Evolutionary conservation across 1,140 invertebrate species (phyloP), one percentile per base, ranked within the genome.

Genomic region (Centruroides vittatus): DNA sequence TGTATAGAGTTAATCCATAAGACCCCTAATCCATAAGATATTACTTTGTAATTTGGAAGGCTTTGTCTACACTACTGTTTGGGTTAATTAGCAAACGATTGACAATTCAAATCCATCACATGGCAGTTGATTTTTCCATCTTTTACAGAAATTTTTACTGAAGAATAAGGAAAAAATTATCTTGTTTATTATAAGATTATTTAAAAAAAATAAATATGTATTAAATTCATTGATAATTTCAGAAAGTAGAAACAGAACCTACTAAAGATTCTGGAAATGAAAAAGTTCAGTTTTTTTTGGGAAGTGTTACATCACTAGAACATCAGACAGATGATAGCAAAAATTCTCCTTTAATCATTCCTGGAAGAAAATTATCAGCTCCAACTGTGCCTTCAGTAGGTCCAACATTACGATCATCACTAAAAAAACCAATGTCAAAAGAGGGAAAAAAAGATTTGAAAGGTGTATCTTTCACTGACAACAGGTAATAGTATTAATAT

Each of bases 351-450:
- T 48, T 46, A 47, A 46, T 41, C 9, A 35, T 50, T 13, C n/a
- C 59, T 41, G n/a, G 12, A 7, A 41, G n/a, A 10, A 13, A 41
- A 35, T 47, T 36, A n/a, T 34, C 51, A 35, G 5, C 23, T 36
- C 13, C 58, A 67, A 13, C 67, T 69, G 60, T 67, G 68, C 70
- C 70, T 58, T 67, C 67, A 34, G 23, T 23, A 67, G 67, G 7
- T 55, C 23, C 41, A 36, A 23, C 51, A 8, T 54, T 54, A 54
- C 13, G 66, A 66, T 35, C 66, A 70, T 47, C 61, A 69, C 36
- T 65, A 69, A 36, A 60, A 65, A 57, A 67, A 62, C 7, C 57
- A 54, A 12, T 36, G 54, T 47, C 60, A 48, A 66, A 66, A 54
- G 61, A 57, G 47, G 58, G 47, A 53, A 58, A 59, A 59, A 47